Base-by-base conservation (phyloP, 92 coral and sea anemone species). In the Paramuricea clavata region DNA sequence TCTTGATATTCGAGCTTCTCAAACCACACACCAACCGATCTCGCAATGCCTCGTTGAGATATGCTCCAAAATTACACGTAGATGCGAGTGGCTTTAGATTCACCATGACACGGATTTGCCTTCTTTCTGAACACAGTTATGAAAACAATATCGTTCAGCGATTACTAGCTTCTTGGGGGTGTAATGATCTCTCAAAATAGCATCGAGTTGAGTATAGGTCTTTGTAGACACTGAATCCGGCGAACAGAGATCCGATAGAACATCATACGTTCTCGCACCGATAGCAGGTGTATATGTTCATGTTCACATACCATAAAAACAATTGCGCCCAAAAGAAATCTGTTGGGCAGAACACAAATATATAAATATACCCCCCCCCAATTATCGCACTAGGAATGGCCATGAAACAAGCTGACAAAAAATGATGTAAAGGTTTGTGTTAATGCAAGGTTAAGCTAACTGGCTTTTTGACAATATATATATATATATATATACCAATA, bases 21-120 rank as follows among this genome's bases (percentile, higher is more conserved):
- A 76, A 49, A 8, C 91, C 85, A 87, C 91, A 80, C 16, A 73
- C 88, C 17, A 82, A 81, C 17, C 88, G 72, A 81, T 87, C 89
- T 0, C 88, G 89, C 15, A 88, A 62, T 7, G 92, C 92, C 75
- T 92, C 69, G 22, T 73, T 85, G 34, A 92, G 87, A 52, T 82
- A 83, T 12, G 87, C 50, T 44, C 94, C 90, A 49, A 92, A 92
- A 23, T 76, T 47, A 85, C 23, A 89, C 21, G 92, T 92, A 23
- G 94, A 43, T 12, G 88, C 90, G 49, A 89, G 85, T 11, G 81
- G 84, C 50, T 89, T 83, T 11, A 91, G 81, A 34, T 74, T 89
- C 52, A 91, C 83, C 0, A 81, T 83, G 90, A 78, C 23, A 88
- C 85, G n/a, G 73, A 76, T 33, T 85, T 25, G 65, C 81, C 64